Percentiles rank a stretch among this genome's conserved stretches.
Evolutionary conservation across 2,888 invertebrate genomes (phyloP).

Genomic region (Plagiodera versicolora): DNA sequence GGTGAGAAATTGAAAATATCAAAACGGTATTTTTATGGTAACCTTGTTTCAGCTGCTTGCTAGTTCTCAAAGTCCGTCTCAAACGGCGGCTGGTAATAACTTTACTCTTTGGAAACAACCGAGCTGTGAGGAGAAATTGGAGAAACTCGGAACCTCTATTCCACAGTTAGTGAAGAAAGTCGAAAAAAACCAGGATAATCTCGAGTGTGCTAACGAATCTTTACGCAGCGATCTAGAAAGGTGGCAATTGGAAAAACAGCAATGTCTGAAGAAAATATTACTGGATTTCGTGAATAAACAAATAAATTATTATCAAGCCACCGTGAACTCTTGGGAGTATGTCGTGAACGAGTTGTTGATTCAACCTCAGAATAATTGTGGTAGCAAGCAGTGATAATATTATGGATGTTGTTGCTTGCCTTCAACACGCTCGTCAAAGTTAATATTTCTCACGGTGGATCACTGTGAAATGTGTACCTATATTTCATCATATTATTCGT

Average conservation of each 20-base stretch:
- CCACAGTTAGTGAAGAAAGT: constrained; percentile 59
- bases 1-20: too few relatives aligned
- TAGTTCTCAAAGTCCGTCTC: constrained; percentile 40
- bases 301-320: constrained; percentile 66
- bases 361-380: constrained; percentile 22
- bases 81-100: constrained; percentile 31
- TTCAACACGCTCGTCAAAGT: too few relatives aligned
- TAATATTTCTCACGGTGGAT: too few relatives aligned
- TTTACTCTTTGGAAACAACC: constrained; percentile 64
- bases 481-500: too few relatives aligned
- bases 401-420: background rate
- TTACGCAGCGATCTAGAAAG: constrained; percentile 67
- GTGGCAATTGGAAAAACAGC: constrained; percentile 67
- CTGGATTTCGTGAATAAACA: constrained; percentile 66
- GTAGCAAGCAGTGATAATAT: too few relatives aligned
- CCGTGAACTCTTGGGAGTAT: constrained; percentile 61
- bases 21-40: too few relatives aligned
- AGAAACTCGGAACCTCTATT: constrained; percentile 56
- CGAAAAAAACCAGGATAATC: constrained; percentile 62
- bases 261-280: constrained; percentile 65
- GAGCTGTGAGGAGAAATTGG: constrained; percentile 61
- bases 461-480: too few relatives aligned
- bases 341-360: constrained; percentile 44
- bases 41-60: constrained; percentile 40
- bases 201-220: constrained; percentile 71